Percentiles rank a stretch among this genome's conserved stretches.
Conservation (phyloP, 2,797 vertebrate species). For the Oryzias sinensis region DNA sequence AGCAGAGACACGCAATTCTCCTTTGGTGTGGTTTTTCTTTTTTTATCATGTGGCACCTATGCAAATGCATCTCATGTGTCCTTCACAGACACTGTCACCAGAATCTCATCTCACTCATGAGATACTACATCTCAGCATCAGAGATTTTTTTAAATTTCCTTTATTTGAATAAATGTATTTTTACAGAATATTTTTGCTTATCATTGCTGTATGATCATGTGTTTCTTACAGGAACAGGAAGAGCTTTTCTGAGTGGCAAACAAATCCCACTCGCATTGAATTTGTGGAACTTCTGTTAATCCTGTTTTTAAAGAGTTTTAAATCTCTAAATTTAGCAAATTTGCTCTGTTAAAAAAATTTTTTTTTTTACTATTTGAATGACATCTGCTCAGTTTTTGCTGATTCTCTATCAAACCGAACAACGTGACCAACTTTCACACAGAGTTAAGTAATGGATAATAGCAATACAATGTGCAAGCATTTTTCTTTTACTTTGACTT, state of each 20-base stretch:
- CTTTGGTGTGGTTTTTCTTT: slow-evolving; percentile 38
- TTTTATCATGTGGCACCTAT: slow-evolving; percentile 50
- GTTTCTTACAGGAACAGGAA: too few species aligned
- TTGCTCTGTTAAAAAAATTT: slow-evolving; percentile 7
- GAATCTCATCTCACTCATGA: slow-evolving; percentile 54
- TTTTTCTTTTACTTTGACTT: slow-evolving; percentile 66
- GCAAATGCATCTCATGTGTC: slow-evolving; percentile 55
- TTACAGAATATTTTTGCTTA: too few species aligned
- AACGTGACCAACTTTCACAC: slow-evolving; percentile 26
- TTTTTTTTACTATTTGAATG: too few species aligned
- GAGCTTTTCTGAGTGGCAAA: too few species aligned
- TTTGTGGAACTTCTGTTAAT: too few species aligned
- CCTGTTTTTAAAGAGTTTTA: too few species aligned
- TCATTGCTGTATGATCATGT: too few species aligned
- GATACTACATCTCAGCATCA: slow-evolving; percentile 32
- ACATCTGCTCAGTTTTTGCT: slow-evolving; percentile 41
- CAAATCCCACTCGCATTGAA: too few species aligned
- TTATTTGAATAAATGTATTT: too few species aligned
- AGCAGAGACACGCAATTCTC: slow-evolving; percentile 22
- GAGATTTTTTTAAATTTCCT: too few species aligned
- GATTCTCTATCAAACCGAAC: slow-evolving; percentile 20
- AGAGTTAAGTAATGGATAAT: slow-evolving; percentile 2
- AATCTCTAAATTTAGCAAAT: not conserved
- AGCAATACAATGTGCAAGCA: slow-evolving; percentile 15
- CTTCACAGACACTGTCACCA: slow-evolving; percentile 41